phyloP scores from a whole-genome alignment of 2,797 vertebrate species.

The Molothrus aeneus region DNA sequence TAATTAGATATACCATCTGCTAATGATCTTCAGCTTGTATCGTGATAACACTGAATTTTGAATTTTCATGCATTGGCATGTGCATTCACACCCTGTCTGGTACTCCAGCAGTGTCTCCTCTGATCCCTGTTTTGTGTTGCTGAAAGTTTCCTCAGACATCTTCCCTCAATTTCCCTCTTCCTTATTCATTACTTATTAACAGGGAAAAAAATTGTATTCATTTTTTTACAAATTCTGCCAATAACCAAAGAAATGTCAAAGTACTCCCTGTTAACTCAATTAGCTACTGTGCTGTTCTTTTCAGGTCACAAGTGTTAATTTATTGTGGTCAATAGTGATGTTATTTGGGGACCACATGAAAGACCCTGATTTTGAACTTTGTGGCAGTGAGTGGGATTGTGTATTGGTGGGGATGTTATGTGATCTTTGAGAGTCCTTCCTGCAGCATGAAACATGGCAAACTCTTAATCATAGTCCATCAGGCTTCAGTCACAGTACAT shows the following conservation, averaged over 20 bases:
- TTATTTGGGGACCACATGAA: not conserved
- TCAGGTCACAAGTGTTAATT: not conserved
- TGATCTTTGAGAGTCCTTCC: not conserved
- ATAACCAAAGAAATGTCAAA: not conserved
- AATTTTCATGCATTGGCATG: not conserved
- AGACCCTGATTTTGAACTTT: not conserved
- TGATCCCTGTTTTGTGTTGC: not conserved
- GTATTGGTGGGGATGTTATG: not conserved
- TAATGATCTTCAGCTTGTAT: constrained; percentile 5
- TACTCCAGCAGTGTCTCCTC: not conserved
- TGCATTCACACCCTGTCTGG: not conserved
- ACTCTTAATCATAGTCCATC: not conserved
- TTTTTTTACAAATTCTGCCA: not conserved
- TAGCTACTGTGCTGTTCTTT: not conserved
- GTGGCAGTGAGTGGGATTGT: not conserved
- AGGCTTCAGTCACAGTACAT: not conserved
- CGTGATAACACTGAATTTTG: not conserved
- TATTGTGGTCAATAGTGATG: not conserved
- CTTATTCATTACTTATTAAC: not conserved
- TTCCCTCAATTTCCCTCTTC: not conserved
- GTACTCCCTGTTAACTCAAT: not conserved
- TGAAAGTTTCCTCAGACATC: not conserved
- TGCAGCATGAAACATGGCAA: not conserved
- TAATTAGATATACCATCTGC: constrained; percentile 36
- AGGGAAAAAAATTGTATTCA: fast-evolving